A percentile compares a stretch with the other conserved stretches of the same genome.
Conservation (phyloP, 1,140 invertebrate genomes). For the Lepidostoma basale region DNA sequence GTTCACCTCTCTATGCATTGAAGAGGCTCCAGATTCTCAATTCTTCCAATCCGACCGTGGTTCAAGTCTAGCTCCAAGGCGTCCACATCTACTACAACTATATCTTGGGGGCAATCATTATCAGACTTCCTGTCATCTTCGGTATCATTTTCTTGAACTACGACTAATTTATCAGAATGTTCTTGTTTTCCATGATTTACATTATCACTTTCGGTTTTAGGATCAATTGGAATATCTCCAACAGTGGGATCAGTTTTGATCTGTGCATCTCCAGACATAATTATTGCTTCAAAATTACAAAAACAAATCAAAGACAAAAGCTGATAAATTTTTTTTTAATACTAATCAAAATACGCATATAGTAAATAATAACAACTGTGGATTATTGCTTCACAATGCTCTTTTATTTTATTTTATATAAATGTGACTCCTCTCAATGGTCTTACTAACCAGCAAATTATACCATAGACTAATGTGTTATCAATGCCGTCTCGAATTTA, state of each 20-base stretch:
- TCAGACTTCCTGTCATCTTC: background rate
- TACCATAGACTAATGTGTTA: no score
- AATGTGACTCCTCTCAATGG: no score
- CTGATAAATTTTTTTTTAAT: no score
- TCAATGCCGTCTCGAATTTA: no score
- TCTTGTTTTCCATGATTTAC: background rate
- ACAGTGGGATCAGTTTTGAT: background rate
- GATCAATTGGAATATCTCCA: background rate
- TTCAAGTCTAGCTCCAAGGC: constrained; percentile 76
- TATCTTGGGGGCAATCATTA: constrained; percentile 48
- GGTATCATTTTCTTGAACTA: background rate
- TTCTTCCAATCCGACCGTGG: constrained; percentile 81
- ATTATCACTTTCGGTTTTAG: background rate
- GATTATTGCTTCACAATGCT: no score
- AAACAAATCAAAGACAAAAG: no score
- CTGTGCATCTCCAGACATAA: constrained; percentile 8
- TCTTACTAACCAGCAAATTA: no score
- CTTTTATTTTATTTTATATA: no score
- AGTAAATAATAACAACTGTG: no score
- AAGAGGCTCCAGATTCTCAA: constrained; percentile 81
- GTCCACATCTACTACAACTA: constrained; percentile 56
- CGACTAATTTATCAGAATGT: background rate
- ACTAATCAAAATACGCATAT: no score
- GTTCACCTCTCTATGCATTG: constrained; percentile 70
- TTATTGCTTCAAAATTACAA: no score